phyloP scores from a whole-genome alignment of 2,888 invertebrate species.

The Drosophila nigricruria region DNA sequence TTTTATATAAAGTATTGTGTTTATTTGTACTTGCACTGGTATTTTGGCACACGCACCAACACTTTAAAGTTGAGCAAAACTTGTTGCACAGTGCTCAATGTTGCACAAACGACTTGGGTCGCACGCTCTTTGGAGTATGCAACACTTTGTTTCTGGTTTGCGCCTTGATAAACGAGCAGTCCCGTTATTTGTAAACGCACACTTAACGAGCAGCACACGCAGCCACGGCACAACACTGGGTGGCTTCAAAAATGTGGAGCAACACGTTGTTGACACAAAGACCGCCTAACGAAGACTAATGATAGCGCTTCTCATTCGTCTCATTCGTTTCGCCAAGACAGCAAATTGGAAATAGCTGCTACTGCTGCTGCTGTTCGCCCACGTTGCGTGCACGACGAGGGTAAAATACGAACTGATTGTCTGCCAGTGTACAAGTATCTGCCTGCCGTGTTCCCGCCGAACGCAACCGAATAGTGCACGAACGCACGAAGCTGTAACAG shows the following conservation, averaged over 20 bases:
- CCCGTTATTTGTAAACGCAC: conserved; percentile 16
- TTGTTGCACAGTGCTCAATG: conserved; percentile 68
- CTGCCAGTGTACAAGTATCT: conserved; percentile 29
- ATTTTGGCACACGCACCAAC: conserved; percentile 17
- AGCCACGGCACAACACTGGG: not conserved
- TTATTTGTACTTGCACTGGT: conserved; percentile 27
- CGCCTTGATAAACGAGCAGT: conserved; percentile 31
- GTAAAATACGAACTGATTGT: conserved; percentile 59
- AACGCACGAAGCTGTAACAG: not conserved
- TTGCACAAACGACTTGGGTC: not conserved
- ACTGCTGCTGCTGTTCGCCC: conserved; percentile 1
- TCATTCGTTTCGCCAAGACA: conserved; percentile 9
- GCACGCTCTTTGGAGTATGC: conserved; percentile 22
- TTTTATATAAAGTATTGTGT: conserved; percentile 2
- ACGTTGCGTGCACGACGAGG: conserved; percentile 48
- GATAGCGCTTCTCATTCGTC: conserved; percentile 49
- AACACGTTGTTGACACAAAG: conserved; percentile 85
- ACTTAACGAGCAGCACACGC: conserved; percentile 40
- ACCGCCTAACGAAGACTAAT: conserved; percentile 83
- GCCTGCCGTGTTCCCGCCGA: conserved; percentile 2
- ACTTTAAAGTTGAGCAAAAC: conserved; percentile 50
- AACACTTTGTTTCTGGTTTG: conserved; percentile 32
- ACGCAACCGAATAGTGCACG: conserved; percentile 13
- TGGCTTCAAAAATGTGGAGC: conserved; percentile 49
- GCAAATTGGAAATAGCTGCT: not conserved